Evolutionary conservation across 2,797 vertebrate genomes (phyloP), one percentile per base, ranked within the genome.

Genomic region (Mycteria americana): DNA sequence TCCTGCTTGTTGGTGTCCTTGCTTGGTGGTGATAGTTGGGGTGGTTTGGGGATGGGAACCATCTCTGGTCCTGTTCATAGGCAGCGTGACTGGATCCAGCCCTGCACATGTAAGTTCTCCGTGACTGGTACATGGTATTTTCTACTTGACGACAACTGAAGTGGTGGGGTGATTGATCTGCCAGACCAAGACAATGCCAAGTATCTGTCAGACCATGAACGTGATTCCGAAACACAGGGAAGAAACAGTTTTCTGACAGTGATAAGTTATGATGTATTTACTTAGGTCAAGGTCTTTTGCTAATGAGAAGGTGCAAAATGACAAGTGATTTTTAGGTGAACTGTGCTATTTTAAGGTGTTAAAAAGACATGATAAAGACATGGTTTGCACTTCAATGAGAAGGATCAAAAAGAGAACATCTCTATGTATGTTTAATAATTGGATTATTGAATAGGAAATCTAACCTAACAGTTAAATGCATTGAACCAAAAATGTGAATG

Each of bases 401-500:
- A 67, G 64, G 74, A 67, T 88, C 15, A 93, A 76, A 60, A 39
- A 74, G 41, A 85, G 19, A 87, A 84, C 83, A 45, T 86, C 45
- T 83, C 31, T 18, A 9, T 46, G 16, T 78, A 22, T 7, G 0
- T 59, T 95, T 76, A 82, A 62, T 74, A 70, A 56, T 63, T 83
- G 48, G 78, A 30, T 46, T 93, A 89, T 70, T 90, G 74, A 67
- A 33, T 69, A 39, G 95, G 45, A 92, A 86, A 72, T 63, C 39
- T 82, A 64, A 39, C 62, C 11, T 63, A 69, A n/a, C 45, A 69
- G 35, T 67, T 70, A 90, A 85, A 37, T 56, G 30, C 23, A 69
- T n/a, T 86, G 56, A 96, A 76, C 53, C 12, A 46, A 81, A 92
- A 91, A 67, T 41, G 35, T 91, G 83, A 87, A 14, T 69, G 70